These are phyloP conservation scores for Varecia variegata DNA, from an alignment of 2,797 vertebrate species.

Conservation along the genomic window DNA sequence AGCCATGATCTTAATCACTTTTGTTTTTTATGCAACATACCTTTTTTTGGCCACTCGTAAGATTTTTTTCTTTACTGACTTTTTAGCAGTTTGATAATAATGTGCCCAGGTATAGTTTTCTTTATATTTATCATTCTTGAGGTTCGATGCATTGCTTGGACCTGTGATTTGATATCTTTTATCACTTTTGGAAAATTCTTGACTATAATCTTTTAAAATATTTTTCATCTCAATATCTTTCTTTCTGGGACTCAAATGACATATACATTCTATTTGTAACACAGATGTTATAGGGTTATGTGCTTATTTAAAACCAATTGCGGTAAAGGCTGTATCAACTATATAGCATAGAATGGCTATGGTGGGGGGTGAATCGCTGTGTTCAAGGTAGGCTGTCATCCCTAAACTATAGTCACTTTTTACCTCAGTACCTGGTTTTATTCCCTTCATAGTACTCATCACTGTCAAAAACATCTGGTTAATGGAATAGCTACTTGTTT, in stretches of 20 bases:
- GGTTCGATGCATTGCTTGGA: not conserved
- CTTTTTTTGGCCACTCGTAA: not conserved
- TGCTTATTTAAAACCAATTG: not conserved
- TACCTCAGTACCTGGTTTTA: not conserved
- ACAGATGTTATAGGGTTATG: not conserved
- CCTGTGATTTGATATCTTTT: not conserved
- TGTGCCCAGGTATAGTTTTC: not conserved
- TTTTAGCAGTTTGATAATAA: not conserved
- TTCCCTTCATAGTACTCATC: not conserved
- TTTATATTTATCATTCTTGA: not conserved
- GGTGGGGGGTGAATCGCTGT: too few species aligned
- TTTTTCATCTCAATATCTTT: not conserved
- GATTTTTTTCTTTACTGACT: not conserved
- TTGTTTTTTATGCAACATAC: not conserved
- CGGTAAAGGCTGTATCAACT: not conserved
- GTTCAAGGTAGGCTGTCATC: not conserved
- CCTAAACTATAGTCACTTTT: not conserved
- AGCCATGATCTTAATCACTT: not conserved
- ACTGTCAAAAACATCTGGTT: not conserved
- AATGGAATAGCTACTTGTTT: not conserved
- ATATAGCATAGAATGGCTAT: not conserved
- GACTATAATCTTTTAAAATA: not conserved
- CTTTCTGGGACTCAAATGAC: not conserved
- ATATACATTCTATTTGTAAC: not conserved
- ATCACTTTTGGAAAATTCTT: not conserved